Base-by-base conservation (phyloP, 1,140 invertebrate genomes). In the Drosophila lacertosa region DNA sequence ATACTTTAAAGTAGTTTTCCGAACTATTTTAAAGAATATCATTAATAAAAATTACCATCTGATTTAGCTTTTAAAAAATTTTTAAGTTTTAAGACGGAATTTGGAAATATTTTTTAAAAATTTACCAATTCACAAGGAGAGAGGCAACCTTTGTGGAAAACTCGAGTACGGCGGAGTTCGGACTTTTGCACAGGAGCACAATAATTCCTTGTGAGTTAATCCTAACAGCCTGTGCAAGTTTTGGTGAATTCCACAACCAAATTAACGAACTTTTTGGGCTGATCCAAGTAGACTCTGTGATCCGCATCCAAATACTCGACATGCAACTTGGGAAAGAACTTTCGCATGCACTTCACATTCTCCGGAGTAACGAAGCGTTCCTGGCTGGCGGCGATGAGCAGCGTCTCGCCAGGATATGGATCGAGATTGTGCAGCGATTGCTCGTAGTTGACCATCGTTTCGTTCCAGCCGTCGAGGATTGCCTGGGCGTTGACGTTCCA, bases 401-500 rank as follows among this genome's bases (percentile, higher is more conserved):
- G 24, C 0, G 68, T 57, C n/a, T 74, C 51, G 6, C 70, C 62
- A 9, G 20, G 33, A 26, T 53, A 80, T 1, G 75, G 60, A 5
- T 40, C 2, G 0, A 71, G 26, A 1, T 53, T 40, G 0, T 11
- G 11, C 6, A 69, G 0, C 0, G 59, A 53, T 10, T 63, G 10
- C 24, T 70, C 33, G n/a, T 62, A 77, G n/a, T 70, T 16, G 0
- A 39, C 32, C 26, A 77, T 40, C 3, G 47, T 26, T 0, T 62
- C 45, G 13, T 26, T 0, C 74, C 74, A 79, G 7, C 64, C 53
- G 13, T 66, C n/a, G 0, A 69, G 26, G 2, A 79, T 63, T 2
- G 74, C 76, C 54, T 55, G 11, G 0, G 48, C 29, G 62, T 79
- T 79, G 0, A 59, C 32, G 1, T 33, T 20, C 69, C 76, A 79